These are phyloP conservation scores for Paratilapia polleni DNA, from an alignment of 2,113 vertebrate genomes.

Conservation along the genomic window DNA sequence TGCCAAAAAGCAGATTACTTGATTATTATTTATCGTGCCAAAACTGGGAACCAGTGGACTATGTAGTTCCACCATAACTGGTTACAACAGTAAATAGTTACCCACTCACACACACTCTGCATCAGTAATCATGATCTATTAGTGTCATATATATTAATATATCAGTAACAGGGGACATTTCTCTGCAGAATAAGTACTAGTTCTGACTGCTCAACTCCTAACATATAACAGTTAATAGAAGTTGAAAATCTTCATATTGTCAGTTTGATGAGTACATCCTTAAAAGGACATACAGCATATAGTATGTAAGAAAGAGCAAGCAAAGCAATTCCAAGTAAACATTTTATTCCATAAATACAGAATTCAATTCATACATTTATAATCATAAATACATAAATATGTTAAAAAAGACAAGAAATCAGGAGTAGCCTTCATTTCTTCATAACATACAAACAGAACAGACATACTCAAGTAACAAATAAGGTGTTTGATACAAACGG, in stretches of 20 bases:
- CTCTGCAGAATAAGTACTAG: neutral
- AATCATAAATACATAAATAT: slow-evolving; percentile 7
- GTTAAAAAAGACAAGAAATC: neutral
- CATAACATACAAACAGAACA: neutral
- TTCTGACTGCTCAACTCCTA: neutral
- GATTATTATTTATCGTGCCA: neutral
- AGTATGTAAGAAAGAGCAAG: neutral
- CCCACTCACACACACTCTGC: neutral
- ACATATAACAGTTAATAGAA: too few species aligned
- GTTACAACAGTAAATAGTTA: neutral
- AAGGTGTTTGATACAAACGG: slow-evolving; percentile 70
- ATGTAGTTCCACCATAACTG: neutral
- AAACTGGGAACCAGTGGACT: neutral
- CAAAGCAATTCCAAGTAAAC: neutral
- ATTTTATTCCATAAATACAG: slow-evolving; percentile 8
- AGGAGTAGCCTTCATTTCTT: neutral
- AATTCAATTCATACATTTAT: neutral
- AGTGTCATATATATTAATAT: neutral
- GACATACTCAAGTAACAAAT: slow-evolving; percentile 14
- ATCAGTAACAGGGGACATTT: neutral
- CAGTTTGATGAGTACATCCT: neutral
- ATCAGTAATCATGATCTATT: neutral
- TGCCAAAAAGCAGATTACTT: neutral
- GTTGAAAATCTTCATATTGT: neutral
- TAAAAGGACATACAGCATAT: neutral